Evolutionary conservation across 1,140 invertebrate species (phyloP).

Genomic region (Drosophila mauritiana): DNA sequence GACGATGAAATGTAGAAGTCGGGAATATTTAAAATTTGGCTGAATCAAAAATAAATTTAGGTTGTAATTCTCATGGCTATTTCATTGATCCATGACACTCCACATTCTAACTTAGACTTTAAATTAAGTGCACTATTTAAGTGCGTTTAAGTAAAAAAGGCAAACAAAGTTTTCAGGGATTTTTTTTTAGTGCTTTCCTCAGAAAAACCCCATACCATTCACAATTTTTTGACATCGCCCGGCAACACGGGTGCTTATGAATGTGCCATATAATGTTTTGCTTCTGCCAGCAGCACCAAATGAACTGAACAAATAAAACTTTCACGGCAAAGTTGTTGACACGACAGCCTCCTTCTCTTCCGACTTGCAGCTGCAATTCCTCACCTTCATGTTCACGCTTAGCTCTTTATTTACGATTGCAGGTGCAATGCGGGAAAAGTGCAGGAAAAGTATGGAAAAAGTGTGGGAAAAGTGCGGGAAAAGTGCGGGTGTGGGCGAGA

Average conservation of each 20-base stretch:
- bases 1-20: too few species aligned
- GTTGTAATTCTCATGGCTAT: too few species aligned
- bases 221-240: neutral
- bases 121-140: too few species aligned
- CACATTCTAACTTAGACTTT: too few species aligned
- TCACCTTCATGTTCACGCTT: constrained; percentile 28
- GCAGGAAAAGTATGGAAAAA: neutral
- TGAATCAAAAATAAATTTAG: too few species aligned
- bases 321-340: constrained; percentile 62
- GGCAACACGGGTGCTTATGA: constrained; percentile 8
- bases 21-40: too few species aligned
- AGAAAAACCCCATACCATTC: neutral
- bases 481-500: neutral
- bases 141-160: neutral
- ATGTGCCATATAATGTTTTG: constrained; percentile 9
- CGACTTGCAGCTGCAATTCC: constrained; percentile 1
- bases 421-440: constrained; percentile 45
- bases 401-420: constrained; percentile 69
- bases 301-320: constrained; percentile 69
- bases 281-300: constrained; percentile 39
- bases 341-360: constrained; percentile 40
- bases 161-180: neutral
- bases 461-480: neutral
- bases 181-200: neutral
- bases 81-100: too few species aligned